These are phyloP conservation scores for Neostethus bicornis DNA, from an alignment of 2,797 vertebrate species.

Conservation along the genomic window DNA sequence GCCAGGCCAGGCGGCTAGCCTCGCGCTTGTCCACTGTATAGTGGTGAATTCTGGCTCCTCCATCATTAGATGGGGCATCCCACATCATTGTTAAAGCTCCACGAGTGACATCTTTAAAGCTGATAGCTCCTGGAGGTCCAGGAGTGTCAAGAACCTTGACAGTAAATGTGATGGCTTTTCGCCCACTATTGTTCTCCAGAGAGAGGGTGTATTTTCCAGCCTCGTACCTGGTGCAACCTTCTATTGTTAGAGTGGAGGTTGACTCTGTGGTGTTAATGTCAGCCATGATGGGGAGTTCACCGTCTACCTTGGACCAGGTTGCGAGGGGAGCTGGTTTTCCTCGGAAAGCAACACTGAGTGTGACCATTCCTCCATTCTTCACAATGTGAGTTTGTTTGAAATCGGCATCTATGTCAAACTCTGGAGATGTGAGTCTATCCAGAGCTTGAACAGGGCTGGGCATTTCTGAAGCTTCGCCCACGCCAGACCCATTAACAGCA, in stretches of 20 bases:
- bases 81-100: constrained; percentile 94
- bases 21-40: constrained; percentile 95
- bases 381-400: constrained; percentile 98
- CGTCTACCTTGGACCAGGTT: constrained; percentile 90
- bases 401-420: constrained; percentile 92
- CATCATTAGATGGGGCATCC: constrained; percentile 94
- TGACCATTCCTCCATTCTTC: constrained; percentile 90
- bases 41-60: constrained; percentile 92
- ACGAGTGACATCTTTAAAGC: constrained; percentile 94
- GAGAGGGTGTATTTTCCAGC: constrained; percentile 95
- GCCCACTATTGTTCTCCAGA: constrained; percentile 95
- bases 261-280: constrained; percentile 92
- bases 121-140: constrained; percentile 92
- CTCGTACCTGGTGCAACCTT: constrained; percentile 94
- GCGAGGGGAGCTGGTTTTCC: constrained; percentile 94
- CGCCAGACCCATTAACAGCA: constrained; percentile 92
- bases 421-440: constrained; percentile 93
- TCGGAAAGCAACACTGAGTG: constrained; percentile 88
- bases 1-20: constrained; percentile 95
- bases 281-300: constrained; percentile 89
- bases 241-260: constrained; percentile 91
- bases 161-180: constrained; percentile 94
- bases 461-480: constrained; percentile 90
- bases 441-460: constrained; percentile 87
- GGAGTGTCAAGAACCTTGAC: constrained; percentile 96